These are phyloP conservation scores for Cariama cristata DNA, from an alignment of 2,113 vertebrate species.

Conservation along the genomic window DNA sequence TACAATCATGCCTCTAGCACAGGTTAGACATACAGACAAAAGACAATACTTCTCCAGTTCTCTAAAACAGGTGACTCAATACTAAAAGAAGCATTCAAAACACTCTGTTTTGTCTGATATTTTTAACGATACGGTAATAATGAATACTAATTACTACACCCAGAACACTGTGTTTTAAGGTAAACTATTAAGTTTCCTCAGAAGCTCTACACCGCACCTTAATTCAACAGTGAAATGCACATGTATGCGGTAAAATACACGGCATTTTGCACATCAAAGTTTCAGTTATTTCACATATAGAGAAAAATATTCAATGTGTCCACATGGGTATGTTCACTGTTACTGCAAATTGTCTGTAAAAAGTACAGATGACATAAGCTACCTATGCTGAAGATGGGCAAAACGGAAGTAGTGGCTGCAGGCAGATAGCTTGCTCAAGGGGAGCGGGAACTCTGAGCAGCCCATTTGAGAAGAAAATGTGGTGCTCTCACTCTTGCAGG, in stretches of 20 bases:
- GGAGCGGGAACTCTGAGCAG: not conserved
- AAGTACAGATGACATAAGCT: not conserved
- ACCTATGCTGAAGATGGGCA: not conserved
- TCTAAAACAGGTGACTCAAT: not conserved
- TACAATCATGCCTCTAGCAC: not conserved
- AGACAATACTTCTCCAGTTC: not conserved
- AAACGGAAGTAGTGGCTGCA: not conserved
- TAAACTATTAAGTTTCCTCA: not conserved
- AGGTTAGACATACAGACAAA: not conserved
- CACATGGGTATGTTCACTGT: rapidly evolving
- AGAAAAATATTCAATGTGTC: not conserved
- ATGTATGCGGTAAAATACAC: not conserved
- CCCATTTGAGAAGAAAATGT: not conserved
- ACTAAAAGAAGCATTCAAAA: not conserved
- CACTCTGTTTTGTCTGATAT: not conserved
- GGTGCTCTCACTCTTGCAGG: no score
- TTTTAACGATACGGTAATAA: not conserved
- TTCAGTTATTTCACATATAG: not conserved
- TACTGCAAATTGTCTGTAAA: not conserved
- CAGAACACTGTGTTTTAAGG: not conserved
- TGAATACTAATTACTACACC: not conserved
- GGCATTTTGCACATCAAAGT: not conserved
- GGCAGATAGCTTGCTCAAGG: not conserved
- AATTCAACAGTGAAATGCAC: not conserved
- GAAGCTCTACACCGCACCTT: not conserved